Evolutionary conservation across 2,888 invertebrate genomes (phyloP).

Genomic region (Campopleginae sp.): DNA sequence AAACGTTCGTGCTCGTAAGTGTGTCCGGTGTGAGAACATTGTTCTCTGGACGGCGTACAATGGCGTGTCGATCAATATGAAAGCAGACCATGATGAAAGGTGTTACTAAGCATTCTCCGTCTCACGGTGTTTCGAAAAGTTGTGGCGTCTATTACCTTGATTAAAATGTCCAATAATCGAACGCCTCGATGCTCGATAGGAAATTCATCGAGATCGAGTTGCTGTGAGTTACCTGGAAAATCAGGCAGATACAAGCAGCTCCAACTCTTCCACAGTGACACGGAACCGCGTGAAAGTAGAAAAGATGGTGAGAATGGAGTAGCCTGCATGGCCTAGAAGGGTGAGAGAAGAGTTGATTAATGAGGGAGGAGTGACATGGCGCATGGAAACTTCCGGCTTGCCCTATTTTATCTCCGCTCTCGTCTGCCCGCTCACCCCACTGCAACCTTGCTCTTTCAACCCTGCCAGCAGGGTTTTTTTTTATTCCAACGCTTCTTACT

Average conservation of each 20-base stretch:
- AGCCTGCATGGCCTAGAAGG: slow-evolving; percentile 39
- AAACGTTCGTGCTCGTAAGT: not conserved
- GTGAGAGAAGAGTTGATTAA: slow-evolving; percentile 78
- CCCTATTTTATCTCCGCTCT: slow-evolving; percentile 73
- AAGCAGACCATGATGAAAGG: slow-evolving; percentile 51
- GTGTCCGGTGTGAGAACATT: slow-evolving; percentile 28
- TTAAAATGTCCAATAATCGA: slow-evolving; percentile 82
- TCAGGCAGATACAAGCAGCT: slow-evolving; percentile 51
- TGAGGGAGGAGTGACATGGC: slow-evolving; percentile 80
- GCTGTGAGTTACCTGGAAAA: slow-evolving; percentile 43
- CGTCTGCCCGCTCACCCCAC: slow-evolving; percentile 46
- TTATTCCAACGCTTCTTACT: slow-evolving; percentile 52
- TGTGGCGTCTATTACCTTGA: slow-evolving; percentile 76
- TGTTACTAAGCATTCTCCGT: slow-evolving; percentile 66
- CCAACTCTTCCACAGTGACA: not conserved
- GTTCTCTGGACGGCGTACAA: slow-evolving; percentile 45
- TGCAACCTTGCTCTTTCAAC: slow-evolving; percentile 48
- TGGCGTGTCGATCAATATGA: slow-evolving; percentile 54
- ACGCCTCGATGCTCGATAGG: slow-evolving; percentile 73
- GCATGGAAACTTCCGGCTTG: slow-evolving; percentile 74
- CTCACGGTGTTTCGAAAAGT: slow-evolving; percentile 63
- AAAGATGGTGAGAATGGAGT: slow-evolving; percentile 57
- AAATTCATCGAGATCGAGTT: slow-evolving; percentile 49
- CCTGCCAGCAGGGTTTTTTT: slow-evolving; percentile 33
- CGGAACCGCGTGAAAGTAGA: slow-evolving; percentile 14